Evolutionary conservation across 2,797 vertebrate species (phyloP), one percentile per base, ranked within the genome.

Genomic region (Lepilemur septentrionalis): DNA sequence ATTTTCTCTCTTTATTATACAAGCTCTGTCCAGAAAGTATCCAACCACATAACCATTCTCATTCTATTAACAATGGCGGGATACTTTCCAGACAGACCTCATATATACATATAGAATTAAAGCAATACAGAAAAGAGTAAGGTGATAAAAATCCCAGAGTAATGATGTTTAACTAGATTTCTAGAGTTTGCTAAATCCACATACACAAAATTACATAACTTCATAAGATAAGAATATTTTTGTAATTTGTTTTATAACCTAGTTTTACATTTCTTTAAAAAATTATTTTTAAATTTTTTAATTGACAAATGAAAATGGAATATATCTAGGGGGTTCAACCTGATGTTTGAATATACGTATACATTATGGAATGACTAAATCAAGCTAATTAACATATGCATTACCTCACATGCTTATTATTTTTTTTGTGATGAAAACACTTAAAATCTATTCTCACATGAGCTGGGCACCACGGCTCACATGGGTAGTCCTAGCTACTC

Each of bases 71-170:
- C 57, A 59, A 59, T 12, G 25, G 23, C 23, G 28, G 25, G 57
- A 59, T 59, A 28, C 57, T 59, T 28, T 28, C 57, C 4, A 0
- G 57, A 59, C 57, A 59, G 25, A 59, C 10, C 23, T 59, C 25
- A 59, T 38, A 46, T 41, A 52, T 48, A n/a, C 17, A 43, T 18
- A 57, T 30, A 70, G 2, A 93, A 72, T n/a, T 78, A 59, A 84
- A 76, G 25, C 41, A 83, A 85, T 59, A 70, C 32, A 32, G 32
- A 92, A 92, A 95, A 95, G 30, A 87, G 61, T 46, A 90, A 83
- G 72, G 22, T 41, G 50, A 32, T 48, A 28, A 82, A 89, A 78
- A 89, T 79, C 28, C n/a, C n/a, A 82, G 35, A 76, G 46, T 57
- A 67, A 79, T 89, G 57, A 35, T n/a, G 3, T 63, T 72, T 70